Conservation (phyloP, 2,113 vertebrate species). For the Nothocercus julius region DNA sequence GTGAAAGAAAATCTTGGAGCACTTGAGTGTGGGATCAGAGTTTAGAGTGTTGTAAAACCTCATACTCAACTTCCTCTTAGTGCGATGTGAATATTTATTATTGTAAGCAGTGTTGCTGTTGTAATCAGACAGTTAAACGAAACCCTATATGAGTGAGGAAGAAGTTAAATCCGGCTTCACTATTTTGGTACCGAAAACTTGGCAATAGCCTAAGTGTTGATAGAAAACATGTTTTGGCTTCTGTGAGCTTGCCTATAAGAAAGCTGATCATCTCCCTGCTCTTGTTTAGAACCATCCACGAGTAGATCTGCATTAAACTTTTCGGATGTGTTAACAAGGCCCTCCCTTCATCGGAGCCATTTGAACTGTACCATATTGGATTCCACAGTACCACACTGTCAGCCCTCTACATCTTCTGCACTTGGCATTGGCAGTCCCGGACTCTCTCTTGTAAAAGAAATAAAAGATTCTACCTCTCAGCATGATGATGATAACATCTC, state of each 20-base stretch:
- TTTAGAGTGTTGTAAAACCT: not conserved
- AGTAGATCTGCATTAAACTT: conserved; percentile 90
- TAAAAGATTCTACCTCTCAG: conserved; percentile 97
- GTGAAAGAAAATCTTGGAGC: not conserved
- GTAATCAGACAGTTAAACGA: not conserved
- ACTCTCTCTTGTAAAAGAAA: conserved; percentile 93
- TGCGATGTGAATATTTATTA: not conserved
- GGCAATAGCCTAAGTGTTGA: conserved; percentile 7
- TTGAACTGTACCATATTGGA: conserved; percentile 88
- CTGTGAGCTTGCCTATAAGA: conserved; percentile 19
- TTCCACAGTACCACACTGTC: conserved; percentile 81
- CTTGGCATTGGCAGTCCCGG: conserved; percentile 85
- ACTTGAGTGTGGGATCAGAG: not conserved
- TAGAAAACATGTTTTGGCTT: conserved; percentile 48
- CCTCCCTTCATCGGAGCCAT: conserved; percentile 92
- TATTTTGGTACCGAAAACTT: conserved; percentile 49
- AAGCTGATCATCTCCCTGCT: conserved; percentile 28
- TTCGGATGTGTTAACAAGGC: conserved; percentile 89
- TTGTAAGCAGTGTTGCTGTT: not conserved
- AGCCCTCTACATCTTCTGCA: conserved; percentile 91
- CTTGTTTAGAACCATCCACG: conserved; percentile 85
- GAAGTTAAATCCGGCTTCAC: conserved; percentile 55
- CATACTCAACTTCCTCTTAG: not conserved
- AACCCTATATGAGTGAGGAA: conserved; percentile 50
- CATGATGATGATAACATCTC: conserved; percentile 99